Conservation (phyloP, 2,888 invertebrate genomes). For the Drosophila percnosoma region DNA sequence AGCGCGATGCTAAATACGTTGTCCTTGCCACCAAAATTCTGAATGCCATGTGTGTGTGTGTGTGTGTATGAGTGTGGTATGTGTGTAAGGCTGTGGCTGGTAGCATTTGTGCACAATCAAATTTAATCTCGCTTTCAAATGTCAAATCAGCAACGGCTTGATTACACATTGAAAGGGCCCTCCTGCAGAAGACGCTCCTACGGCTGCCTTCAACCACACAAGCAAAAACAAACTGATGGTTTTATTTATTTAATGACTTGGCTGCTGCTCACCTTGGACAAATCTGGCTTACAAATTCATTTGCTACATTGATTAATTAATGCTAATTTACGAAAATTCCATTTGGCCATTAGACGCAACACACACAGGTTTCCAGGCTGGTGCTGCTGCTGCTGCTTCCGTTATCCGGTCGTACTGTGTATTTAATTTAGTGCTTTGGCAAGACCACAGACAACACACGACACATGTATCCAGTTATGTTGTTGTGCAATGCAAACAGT, state of each 20-base stretch:
- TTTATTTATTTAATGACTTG: constrained; percentile 66
- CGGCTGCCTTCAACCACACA: neutral
- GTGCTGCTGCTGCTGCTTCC: neutral
- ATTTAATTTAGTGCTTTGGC: constrained; percentile 64
- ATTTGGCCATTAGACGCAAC: constrained; percentile 66
- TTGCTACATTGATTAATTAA: constrained; percentile 78
- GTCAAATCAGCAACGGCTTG: constrained; percentile 60
- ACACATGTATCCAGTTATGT: constrained; percentile 18
- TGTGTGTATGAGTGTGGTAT: neutral
- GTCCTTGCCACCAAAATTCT: constrained; percentile 44
- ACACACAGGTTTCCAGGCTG: constrained; percentile 4
- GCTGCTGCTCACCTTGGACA: constrained; percentile 46
- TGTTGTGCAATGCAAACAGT: constrained; percentile 16
- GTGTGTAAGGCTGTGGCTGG: constrained; percentile 28
- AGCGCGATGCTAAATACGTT: constrained; percentile 36
- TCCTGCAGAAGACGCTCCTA: neutral
- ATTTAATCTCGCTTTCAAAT: constrained; percentile 67
- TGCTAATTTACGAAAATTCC: constrained; percentile 78
- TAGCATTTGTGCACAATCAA: constrained; percentile 56
- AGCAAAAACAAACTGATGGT: constrained; percentile 37
- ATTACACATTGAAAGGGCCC: constrained; percentile 50
- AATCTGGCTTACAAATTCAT: constrained; percentile 69
- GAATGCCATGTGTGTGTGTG: constrained; percentile 2
- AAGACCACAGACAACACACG: constrained; percentile 22
- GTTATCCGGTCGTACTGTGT: constrained; percentile 14